Evolutionary conservation across 37 sponge, comb jelly and placozoan species (phyloP).

Genomic region (Eunapius fragilis): DNA sequence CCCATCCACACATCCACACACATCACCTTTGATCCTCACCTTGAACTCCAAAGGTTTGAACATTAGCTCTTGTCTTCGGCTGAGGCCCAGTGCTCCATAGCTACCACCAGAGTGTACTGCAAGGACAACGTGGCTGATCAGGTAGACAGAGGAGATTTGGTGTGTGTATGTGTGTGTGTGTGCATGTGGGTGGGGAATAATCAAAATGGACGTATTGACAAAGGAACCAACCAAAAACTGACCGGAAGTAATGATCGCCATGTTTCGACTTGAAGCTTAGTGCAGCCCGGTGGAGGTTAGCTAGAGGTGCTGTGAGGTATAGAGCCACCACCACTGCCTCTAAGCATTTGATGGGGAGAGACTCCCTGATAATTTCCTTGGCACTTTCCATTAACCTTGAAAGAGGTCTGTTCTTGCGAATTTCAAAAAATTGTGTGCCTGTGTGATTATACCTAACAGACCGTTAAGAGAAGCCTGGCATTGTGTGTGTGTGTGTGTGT

Average conservation of each 20-base stretch:
- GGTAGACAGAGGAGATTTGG: background rate
- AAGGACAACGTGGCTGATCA: slow-evolving; percentile 86
- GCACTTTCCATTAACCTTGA: slow-evolving; percentile 94
- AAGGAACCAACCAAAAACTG: no score
- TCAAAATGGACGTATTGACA: no score
- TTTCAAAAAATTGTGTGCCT: slow-evolving; percentile 98
- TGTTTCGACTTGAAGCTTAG: slow-evolving; percentile 85
- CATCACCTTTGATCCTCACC: slow-evolving; percentile 18
- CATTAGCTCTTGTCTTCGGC: slow-evolving; percentile 88
- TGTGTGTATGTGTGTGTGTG: background rate
- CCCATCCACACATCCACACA: no score
- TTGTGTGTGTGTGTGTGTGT: no score
- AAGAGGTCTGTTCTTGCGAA: slow-evolving; percentile 80
- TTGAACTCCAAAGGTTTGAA: slow-evolving; percentile 82
- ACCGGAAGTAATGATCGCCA: slow-evolving; percentile 67
- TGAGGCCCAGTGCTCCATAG: slow-evolving; percentile 93
- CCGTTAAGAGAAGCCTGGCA: background rate
- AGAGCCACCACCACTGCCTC: slow-evolving; percentile 92
- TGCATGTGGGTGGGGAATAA: background rate
- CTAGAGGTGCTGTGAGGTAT: slow-evolving; percentile 80
- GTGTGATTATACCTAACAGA: slow-evolving; percentile 89
- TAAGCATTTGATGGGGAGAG: slow-evolving; percentile 96
- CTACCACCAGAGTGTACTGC: slow-evolving; percentile 63
- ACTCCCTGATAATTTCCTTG: slow-evolving; percentile 89
- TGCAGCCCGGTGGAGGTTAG: slow-evolving; percentile 62